phyloP scores from a whole-genome alignment of 2,113 vertebrate species.

The Ginglymostoma cirratum region DNA sequence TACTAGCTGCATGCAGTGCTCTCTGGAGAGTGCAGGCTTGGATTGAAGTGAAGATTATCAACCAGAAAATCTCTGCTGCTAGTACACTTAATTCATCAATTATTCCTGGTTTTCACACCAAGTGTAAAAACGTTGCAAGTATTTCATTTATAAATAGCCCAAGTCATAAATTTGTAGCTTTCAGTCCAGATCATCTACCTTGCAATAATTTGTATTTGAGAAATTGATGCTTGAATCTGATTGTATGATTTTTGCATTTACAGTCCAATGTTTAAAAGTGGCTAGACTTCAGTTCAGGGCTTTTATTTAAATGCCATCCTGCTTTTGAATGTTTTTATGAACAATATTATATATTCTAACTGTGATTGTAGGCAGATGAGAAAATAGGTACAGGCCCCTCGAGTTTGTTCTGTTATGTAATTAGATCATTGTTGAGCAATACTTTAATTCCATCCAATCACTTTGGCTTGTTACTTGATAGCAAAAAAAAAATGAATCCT shows the following conservation, averaged over 20 bases:
- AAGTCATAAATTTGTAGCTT: background rate
- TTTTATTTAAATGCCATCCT: background rate
- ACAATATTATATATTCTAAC: background rate
- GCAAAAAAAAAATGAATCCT: background rate
- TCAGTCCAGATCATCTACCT: background rate
- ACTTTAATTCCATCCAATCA: background rate
- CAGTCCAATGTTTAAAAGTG: background rate
- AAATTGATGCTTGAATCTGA: background rate
- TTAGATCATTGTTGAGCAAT: background rate
- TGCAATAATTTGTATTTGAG: background rate
- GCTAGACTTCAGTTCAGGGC: background rate
- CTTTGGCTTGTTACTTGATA: background rate
- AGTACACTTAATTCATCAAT: background rate
- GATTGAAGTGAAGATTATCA: background rate
- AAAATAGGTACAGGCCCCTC: background rate
- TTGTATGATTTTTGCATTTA: background rate
- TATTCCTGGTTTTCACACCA: background rate
- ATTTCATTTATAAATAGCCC: background rate
- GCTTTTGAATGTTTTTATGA: background rate
- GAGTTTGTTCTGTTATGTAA: too few species aligned
- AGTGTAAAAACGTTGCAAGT: background rate
- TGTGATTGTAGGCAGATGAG: background rate
- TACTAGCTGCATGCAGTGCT: background rate
- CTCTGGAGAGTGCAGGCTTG: background rate
- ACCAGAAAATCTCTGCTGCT: background rate